Percentiles rank a stretch among this genome's conserved stretches.
These are phyloP conservation scores for Perca schrenkii DNA, from an alignment of 2,113 vertebrate species.

Conservation along the genomic window DNA sequence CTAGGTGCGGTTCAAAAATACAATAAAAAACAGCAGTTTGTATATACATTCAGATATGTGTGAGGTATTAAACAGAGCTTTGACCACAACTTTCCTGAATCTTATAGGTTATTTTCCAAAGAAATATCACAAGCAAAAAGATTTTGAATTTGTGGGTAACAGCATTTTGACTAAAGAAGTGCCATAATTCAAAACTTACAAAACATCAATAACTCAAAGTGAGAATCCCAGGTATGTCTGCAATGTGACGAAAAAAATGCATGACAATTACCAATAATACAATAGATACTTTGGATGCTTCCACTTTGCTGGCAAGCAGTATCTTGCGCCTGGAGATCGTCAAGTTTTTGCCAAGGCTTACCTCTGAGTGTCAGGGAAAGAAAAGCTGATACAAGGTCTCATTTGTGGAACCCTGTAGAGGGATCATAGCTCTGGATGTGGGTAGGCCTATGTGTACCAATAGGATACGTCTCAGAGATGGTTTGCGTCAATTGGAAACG, in stretches of 20 bases:
- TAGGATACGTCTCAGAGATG: conserved; percentile 41
- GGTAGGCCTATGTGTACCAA: conserved; percentile 56
- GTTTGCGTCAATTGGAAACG: conserved; percentile 64
- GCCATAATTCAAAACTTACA: background rate
- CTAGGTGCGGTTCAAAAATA: background rate
- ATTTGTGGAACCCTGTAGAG: conserved; percentile 59
- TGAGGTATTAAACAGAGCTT: background rate
- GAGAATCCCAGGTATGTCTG: conserved; percentile 38
- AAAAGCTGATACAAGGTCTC: conserved; percentile 61
- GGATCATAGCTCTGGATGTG: conserved; percentile 38
- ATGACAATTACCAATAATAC: conserved; percentile 50
- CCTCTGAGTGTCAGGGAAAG: conserved; percentile 63
- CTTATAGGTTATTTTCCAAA: background rate
- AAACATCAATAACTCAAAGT: conserved; percentile 27
- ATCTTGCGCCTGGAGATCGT: conserved; percentile 66
- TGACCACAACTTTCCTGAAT: background rate
- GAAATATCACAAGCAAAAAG: background rate
- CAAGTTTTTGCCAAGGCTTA: conserved; percentile 63
- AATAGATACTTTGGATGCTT: conserved; percentile 68
- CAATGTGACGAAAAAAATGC: conserved; percentile 47
- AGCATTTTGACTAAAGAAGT: background rate
- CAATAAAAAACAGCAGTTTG: background rate
- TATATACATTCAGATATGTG: background rate
- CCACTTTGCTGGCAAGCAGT: conserved; percentile 59
- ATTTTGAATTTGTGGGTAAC: background rate